phyloP scores from a whole-genome alignment of 2,113 vertebrate genomes.

The Chaenocephalus aceratus region DNA sequence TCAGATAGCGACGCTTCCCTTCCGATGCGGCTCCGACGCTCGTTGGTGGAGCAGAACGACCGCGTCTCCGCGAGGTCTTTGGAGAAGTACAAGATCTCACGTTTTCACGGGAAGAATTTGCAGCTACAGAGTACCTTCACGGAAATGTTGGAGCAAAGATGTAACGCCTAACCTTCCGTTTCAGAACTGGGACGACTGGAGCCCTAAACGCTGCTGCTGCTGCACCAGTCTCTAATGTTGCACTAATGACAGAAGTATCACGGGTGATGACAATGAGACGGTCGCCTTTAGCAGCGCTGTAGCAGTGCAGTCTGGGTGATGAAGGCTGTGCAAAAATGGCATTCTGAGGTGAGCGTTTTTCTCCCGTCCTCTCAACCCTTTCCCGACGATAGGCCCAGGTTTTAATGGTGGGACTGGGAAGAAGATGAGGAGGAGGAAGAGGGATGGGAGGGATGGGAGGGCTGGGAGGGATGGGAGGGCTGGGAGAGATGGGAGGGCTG shows the following conservation, averaged over 20 bases:
- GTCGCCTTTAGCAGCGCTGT: conserved; percentile 55
- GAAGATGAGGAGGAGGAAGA: conserved; percentile 63
- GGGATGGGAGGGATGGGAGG: conserved; percentile 59
- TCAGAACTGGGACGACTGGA: conserved; percentile 65
- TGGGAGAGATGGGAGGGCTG: conserved; percentile 58
- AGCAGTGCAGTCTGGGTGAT: conserved; percentile 61
- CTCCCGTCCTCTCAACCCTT: conserved; percentile 28
- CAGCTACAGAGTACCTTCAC: conserved; percentile 69
- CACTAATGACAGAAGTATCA: conserved; percentile 41
- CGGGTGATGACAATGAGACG: conserved; percentile 38
- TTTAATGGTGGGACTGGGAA: conserved; percentile 62
- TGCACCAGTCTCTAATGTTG: conserved; percentile 50
- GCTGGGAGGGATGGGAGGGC: conserved; percentile 57
- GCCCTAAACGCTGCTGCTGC: conserved; percentile 46
- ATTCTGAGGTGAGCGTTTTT: conserved; percentile 33
- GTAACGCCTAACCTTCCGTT: conserved; percentile 29
- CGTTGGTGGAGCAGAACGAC: conserved; percentile 47
- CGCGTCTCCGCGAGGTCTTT: conserved; percentile 48
- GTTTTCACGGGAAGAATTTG: conserved; percentile 42
- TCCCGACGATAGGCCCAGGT: neutral
- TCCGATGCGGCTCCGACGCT: conserved; percentile 13
- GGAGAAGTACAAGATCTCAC: conserved; percentile 38
- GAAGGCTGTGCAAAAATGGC: conserved; percentile 76
- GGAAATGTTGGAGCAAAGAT: conserved; percentile 43
- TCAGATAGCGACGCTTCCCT: neutral